These are phyloP conservation scores for Drosophila setosimentum DNA, from an alignment of 2,888 invertebrate species.

Conservation along the genomic window DNA sequence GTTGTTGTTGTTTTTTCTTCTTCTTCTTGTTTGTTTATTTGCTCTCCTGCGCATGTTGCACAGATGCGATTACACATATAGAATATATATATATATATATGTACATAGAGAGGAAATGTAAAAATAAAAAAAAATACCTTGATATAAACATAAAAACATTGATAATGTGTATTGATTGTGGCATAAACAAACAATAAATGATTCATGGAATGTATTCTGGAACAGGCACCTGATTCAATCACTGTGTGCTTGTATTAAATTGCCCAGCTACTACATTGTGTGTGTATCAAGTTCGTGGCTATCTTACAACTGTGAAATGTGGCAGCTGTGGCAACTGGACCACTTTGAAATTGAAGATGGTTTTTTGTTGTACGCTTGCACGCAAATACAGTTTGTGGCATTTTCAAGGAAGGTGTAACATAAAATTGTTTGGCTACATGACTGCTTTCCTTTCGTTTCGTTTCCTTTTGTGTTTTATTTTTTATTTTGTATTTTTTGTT, in stretches of 20 bases:
- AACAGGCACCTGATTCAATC: not conserved
- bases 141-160: constrained; percentile 24
- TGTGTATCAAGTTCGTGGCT: not conserved
- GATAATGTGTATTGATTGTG: constrained; percentile 26
- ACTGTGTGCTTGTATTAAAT: not conserved
- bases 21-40: constrained; percentile 26
- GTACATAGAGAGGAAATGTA: constrained; percentile 5
- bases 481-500: no score
- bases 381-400: not conserved
- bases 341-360: not conserved
- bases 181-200: constrained; percentile 8
- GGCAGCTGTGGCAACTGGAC: not conserved
- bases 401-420: not conserved
- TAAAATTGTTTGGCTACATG: not conserved
- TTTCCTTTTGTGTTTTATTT: no score
- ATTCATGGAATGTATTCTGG: not conserved
- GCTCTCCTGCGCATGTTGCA: constrained; percentile 34
- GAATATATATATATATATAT: constrained; percentile 11
- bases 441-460: no score
- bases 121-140: constrained; percentile 4
- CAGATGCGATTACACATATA: constrained; percentile 19
- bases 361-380: not conserved
- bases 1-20: constrained; percentile 16
- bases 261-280: not conserved
- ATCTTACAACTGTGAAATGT: constrained; percentile 4